Base-by-base conservation (phyloP, 64 coral and sea anemone species). In the Anthopleura sola region DNA sequence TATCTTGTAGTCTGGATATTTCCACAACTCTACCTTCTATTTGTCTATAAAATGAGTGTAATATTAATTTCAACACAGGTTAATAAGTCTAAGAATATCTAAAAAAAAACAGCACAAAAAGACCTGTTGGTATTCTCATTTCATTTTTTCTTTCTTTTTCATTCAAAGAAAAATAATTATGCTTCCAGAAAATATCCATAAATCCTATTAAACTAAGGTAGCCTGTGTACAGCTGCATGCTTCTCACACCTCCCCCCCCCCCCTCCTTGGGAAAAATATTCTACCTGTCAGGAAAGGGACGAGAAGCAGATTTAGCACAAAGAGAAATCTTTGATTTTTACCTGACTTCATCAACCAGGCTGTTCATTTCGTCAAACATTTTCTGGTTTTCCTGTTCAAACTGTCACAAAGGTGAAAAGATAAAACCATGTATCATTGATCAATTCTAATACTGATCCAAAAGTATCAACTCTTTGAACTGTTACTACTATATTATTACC, bases 1-100 rank as follows among this genome's bases (percentile, higher is more conserved):
- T 91, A 37, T 98, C 96, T 85, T 98, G 96, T 34, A 98, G 81
- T 74, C 90, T 88, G 50, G 92, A 91, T 24, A 98, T 98, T 58
- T 98, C 96, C 54, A 98, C 96, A 39, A 98, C 96, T 90, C 76
- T 94, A 55, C 96, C 96, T 82, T 98, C 96, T 62, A 98, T 98
- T 37, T 98, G 93, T 88, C 96, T 98, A 62, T 12, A 86, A 75
- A 49, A 14, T 53, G 13, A 53, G 16, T 53, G 50, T 13, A 14
- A 14, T 17, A 53, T 53, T 58, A 9, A 21, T 58, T n/a, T n/a
- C n/a, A n/a, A n/a, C n/a, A 58, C 15, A 58, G 55, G 1, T 6
- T 26, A n/a, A 26, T 62, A 62, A 3, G 24, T n/a, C 58, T 24
- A 2, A 12, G 11, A n/a, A n/a, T n/a, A n/a, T 44, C 40, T 44